Percentiles rank a stretch among this genome's conserved stretches.
These are phyloP conservation scores for Picathartes gymnocephalus DNA, from an alignment of 2,113 vertebrate genomes.

Conservation along the genomic window DNA sequence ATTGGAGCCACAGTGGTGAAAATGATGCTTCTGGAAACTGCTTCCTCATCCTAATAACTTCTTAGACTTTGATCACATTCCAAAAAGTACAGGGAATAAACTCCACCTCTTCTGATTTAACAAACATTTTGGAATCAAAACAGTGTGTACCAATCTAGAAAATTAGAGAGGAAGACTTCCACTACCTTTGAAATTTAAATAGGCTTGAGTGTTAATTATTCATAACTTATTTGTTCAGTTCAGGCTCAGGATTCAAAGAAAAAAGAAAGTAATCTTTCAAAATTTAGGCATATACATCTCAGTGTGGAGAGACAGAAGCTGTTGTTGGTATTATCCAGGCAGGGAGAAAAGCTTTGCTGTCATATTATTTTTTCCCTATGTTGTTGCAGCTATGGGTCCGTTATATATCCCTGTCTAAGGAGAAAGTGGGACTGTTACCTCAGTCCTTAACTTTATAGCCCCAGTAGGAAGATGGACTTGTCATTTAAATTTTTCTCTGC, in stretches of 20 bases:
- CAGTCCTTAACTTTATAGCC: background rate
- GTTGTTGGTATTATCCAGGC: background rate
- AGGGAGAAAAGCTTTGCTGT: background rate
- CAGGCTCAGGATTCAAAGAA: background rate
- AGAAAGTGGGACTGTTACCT: background rate
- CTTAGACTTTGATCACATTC: constrained; percentile 11
- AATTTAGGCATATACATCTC: background rate
- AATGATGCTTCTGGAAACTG: background rate
- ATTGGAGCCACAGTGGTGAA: background rate
- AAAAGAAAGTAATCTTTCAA: background rate
- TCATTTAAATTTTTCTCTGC: background rate
- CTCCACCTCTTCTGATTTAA: background rate
- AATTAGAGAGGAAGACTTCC: constrained; percentile 16
- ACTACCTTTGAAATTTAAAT: constrained; percentile 51
- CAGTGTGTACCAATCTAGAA: constrained; percentile 31
- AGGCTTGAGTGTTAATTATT: constrained; percentile 34
- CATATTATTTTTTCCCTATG: background rate
- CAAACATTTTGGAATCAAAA: constrained; percentile 37
- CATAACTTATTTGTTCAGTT: constrained; percentile 23
- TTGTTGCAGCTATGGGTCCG: background rate
- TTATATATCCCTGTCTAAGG: background rate
- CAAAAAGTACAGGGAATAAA: background rate
- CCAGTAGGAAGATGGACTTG: background rate
- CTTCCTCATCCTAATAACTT: background rate
- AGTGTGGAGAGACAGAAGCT: background rate